phyloP scores from a whole-genome alignment of 2,888 invertebrate species.

The Maniola hyperantus region DNA sequence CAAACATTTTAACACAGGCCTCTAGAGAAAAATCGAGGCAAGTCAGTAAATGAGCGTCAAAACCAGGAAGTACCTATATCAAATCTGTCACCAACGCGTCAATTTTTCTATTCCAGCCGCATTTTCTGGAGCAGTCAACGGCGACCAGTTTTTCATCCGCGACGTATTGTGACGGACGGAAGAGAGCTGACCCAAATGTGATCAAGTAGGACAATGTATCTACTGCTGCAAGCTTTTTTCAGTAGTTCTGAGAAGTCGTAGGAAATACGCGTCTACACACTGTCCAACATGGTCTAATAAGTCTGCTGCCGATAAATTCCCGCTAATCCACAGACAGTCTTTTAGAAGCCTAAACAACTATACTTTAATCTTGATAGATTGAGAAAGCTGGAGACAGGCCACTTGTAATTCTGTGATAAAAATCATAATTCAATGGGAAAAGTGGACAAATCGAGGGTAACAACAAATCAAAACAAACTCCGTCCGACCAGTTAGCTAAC shows the following conservation, averaged over 20 bases:
- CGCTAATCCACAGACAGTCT: too few relatives aligned
- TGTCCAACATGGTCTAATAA: neutral
- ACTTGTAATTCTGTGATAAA: neutral
- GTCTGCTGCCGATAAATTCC: neutral
- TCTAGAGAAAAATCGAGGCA: too few relatives aligned
- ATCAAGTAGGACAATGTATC: constrained; percentile 31
- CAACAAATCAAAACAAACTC: neutral
- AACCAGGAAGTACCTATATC: constrained; percentile 3
- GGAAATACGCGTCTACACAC: constrained; percentile 15
- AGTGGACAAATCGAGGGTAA: neutral
- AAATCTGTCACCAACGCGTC: constrained; percentile 2
- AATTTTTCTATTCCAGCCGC: constrained; percentile 20
- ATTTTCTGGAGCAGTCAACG: constrained; percentile 17
- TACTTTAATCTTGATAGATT: neutral
- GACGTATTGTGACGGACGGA: constrained; percentile 30
- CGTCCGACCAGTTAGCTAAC: neutral
- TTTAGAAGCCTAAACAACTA: too few relatives aligned
- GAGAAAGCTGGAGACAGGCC: neutral
- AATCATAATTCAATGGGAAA: neutral
- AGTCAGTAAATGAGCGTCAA: neutral
- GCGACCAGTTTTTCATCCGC: constrained; percentile 8
- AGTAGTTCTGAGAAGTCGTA: constrained; percentile 33
- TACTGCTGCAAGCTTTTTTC: constrained; percentile 26
- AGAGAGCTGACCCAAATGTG: constrained; percentile 33
- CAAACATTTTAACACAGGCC: neutral